phyloP scores from a whole-genome alignment of 2,113 vertebrate species.

The Mungos mungo region DNA sequence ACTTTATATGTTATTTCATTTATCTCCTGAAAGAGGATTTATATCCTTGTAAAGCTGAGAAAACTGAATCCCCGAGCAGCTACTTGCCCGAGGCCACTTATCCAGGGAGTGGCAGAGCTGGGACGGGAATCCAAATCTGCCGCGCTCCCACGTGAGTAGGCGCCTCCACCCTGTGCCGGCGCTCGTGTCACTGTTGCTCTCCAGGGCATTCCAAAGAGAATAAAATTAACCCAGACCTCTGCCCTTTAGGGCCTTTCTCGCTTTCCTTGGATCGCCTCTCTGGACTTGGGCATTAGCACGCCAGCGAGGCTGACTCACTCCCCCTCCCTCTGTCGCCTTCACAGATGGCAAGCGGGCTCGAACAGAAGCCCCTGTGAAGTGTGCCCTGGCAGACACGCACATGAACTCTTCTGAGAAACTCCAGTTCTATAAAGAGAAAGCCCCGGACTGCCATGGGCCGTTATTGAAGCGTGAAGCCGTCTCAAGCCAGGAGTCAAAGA shows the following conservation, averaged over 20 bases:
- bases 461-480: slow-evolving; percentile 53
- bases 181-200: accelerated
- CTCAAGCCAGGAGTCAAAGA: slow-evolving; percentile 72
- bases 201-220: background rate
- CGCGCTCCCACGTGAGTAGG: background rate
- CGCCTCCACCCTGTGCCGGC: background rate
- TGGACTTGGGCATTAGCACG: background rate
- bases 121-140: background rate
- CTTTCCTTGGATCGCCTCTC: background rate
- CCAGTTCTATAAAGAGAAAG: slow-evolving; percentile 90
- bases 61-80: background rate
- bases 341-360: slow-evolving; percentile 90
- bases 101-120: background rate
- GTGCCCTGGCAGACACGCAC: slow-evolving; percentile 67
- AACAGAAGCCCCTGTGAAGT: slow-evolving; percentile 77
- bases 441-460: slow-evolving; percentile 73
- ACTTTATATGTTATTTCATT: background rate
- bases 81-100: background rate
- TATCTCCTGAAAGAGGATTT: background rate
- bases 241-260: background rate
- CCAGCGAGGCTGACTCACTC: background rate
- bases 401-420: slow-evolving; percentile 80
- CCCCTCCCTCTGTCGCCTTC: slow-evolving; percentile 37
- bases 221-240: background rate
- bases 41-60: background rate